Base-by-base conservation (phyloP, 2,888 invertebrate genomes). In the Polyploca ridens region DNA sequence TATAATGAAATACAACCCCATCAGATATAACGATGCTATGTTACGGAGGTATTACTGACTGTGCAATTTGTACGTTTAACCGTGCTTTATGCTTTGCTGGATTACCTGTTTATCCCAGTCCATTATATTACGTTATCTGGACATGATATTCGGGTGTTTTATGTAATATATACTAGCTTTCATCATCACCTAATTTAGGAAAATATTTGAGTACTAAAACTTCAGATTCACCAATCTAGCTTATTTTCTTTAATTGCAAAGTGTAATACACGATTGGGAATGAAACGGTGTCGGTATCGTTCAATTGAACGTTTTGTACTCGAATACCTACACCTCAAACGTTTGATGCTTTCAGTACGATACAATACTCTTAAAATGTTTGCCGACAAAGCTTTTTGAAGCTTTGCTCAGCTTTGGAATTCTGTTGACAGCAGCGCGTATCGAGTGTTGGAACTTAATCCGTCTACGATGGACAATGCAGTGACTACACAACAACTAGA, bases 311-410 rank as follows among this genome's bases (percentile, higher is more conserved):
- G 54, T 54, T 54, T 19, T 19, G 16, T 19, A 54, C 8, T 54
- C 54, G 54, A 54, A 19, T 54, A 27, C 27, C 27, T 27, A 54
- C 19, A 54, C 54, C 61, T 61, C 61, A 41, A 61, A 61, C 61
- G 61, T 44, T 61, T 61, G 41, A 44, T 27, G 61, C 61, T 61
- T 61, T 41, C 61, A 44, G 61, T 10, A 19, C 61, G 68, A 64
- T 64, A 76, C 75, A 80, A 74, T 74, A 77, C 77, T 76, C 76
- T 75, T 74, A 75, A 77, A 81, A 76, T 72, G 76, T 76, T 74
- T 74, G 66, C 72, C 73, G 69, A 78, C 78, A 78, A 79, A 76
- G 78, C 77, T 69, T 79, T 78, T 72, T 67, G 73, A n/a, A 41
- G 61, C 61, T 60, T 60, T 60, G 60, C 49, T 16, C 49, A 49